Base-by-base conservation (phyloP, 2,797 vertebrate genomes). In the Sitta carolinensis region DNA sequence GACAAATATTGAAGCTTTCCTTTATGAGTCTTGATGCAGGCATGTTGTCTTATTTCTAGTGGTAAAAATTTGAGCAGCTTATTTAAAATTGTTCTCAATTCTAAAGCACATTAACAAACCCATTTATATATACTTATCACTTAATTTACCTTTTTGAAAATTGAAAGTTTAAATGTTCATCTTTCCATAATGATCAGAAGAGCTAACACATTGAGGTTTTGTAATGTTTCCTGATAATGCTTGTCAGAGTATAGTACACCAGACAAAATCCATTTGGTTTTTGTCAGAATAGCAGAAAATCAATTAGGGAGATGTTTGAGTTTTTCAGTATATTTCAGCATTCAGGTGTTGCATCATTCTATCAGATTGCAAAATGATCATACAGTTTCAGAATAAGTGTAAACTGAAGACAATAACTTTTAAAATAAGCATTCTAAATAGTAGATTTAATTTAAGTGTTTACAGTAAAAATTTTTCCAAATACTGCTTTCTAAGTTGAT, bases 231-330 rank as follows among this genome's bases (percentile, higher is more conserved):
- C 27, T 70, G 40, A 34, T 29, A 62, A 20, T 25, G 3, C 3
- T 38, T 90, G 34, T 54, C 42, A 62, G 43, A 11, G 3, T 62
- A 36, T 16, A 47, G 30, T 52, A 22, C 26, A 32, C 19, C 61
- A 70, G 57, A 58, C 50, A 67, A 6, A 36, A 25, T 29, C 32
- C 6, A 13, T 51, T 76, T 76, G 14, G 52, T 80, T 3, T 63
- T 72, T 50, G 23, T 42, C 32, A 74, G 45, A 89, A 50, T 36
- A 11, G 13, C 2, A 3, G 27, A 67, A 27, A 11, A 84, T 62
- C 17, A 67, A 0, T 34, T 21, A 45, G 21, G 7, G 22, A 76
- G 13, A 15, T 57, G 2, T 26, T 69, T 68, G 10, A 8, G 0
- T 32, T 57, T 50, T 57, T 47, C n/a, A 18, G 27, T 55, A 7